Evolutionary conservation across 2,113 vertebrate species (phyloP).

Genomic region (Ibidorhyncha struthersii): DNA sequence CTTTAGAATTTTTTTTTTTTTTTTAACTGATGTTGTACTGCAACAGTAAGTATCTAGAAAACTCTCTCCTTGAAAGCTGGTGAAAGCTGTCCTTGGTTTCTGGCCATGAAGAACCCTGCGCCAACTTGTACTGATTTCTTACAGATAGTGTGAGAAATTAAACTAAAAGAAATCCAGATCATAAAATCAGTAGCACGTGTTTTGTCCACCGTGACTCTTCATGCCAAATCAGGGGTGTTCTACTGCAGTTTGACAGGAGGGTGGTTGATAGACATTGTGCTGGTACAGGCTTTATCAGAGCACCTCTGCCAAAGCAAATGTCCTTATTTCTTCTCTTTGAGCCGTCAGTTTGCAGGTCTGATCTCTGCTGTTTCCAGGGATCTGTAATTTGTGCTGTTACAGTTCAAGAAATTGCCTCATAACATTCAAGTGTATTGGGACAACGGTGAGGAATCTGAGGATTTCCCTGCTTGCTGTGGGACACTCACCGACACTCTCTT

Average conservation of each 20-base stretch:
- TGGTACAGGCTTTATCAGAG: background rate
- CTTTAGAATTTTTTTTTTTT: background rate
- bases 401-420: fast-evolving
- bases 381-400: background rate
- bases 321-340: background rate
- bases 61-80: background rate
- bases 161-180: background rate
- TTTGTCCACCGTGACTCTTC: background rate
- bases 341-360: background rate
- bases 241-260: background rate
- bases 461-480: background rate
- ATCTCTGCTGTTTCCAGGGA: background rate
- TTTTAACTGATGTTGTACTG: background rate
- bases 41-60: background rate
- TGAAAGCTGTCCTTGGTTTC: background rate
- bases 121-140: fast-evolving
- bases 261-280: background rate
- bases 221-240: fast-evolving
- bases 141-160: background rate
- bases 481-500: fast-evolving
- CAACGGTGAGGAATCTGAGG: background rate
- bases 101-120: fast-evolving
- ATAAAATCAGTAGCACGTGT: fast-evolving
- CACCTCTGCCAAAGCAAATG: background rate
- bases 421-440: fast-evolving